Evolutionary conservation across 2,797 vertebrate genomes (phyloP).

Genomic region (Gallinago nigripennis): DNA sequence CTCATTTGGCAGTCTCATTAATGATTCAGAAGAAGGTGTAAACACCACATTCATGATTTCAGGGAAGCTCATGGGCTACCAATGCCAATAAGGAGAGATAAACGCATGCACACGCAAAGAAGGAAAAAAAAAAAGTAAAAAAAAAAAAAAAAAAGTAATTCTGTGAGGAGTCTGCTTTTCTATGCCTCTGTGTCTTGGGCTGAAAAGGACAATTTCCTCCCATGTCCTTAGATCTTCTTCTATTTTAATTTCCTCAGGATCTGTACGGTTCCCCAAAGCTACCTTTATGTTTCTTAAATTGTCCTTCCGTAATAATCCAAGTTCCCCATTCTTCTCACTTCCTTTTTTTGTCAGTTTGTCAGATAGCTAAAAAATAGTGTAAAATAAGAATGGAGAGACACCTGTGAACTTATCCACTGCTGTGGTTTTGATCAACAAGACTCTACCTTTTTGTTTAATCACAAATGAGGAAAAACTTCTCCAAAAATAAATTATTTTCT

Average conservation of each 20-base stretch:
- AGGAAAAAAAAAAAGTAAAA: neutral
- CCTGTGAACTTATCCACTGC: accelerated
- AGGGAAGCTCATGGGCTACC: constrained; percentile 42
- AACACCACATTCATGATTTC: constrained; percentile 75
- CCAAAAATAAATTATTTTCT: neutral
- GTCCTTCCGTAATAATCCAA: neutral
- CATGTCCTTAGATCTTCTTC: neutral
- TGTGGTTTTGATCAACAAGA: neutral
- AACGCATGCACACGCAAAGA: neutral
- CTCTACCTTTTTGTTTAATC: neutral
- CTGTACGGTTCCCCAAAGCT: neutral
- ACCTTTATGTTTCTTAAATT: neutral
- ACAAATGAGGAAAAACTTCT: neutral
- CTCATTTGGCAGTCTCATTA: constrained; percentile 70
- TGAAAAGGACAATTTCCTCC: neutral
- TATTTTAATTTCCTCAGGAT: neutral
- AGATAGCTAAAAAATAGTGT: neutral
- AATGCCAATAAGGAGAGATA: neutral
- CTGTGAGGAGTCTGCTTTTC: neutral
- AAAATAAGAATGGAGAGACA: neutral
- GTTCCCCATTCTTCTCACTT: neutral
- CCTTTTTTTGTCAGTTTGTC: neutral
- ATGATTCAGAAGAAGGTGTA: constrained; percentile 72
- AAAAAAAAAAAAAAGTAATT: neutral
- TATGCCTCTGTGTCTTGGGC: neutral